Base-by-base conservation (phyloP, 2,888 invertebrate species). In the Heliconius hortense region DNA sequence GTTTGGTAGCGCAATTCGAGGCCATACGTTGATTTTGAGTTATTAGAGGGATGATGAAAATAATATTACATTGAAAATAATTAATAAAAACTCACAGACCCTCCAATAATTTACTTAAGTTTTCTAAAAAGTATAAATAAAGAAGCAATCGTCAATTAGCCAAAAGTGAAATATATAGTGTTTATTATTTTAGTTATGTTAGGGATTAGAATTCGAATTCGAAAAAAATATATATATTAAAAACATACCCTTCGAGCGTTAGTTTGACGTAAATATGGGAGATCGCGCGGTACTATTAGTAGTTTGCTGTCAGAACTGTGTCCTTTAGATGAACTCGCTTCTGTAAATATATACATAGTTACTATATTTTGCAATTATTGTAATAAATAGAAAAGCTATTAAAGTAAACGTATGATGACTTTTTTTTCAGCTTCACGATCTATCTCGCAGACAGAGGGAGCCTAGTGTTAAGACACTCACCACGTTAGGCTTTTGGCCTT, bases 221-320 rank as follows among this genome's bases (percentile, higher is more conserved):
- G 4, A 18, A 18, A 18, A 48, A 18, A 18, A 48, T 2, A 48
- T 24, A 59, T 59, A 24, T 28, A 26, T n/a, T 56, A n/a, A 11
- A 69, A 69, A 56, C 87, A 86, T 84, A 93, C 94, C 89, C 94
- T 90, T 86, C 94, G 85, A 73, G 94, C 94, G 94, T 94, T 93
- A 90, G 94, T 94, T 87, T 94, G 94, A 84, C 94, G 91, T 87
- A 94, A 87, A 83, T 94, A 94, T 59, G 94, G 94, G 77, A 94
- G 91, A 83, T 94, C 93, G 79, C 93, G 89, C 7, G 93, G 93
- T 77, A 94, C 93, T 73, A 93, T 94, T 73, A 93, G 86, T 80
- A 93, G 88, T 84, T 94, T 93, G 84, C 92, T 93, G 73, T 87
- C 82, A 75, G 90, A 84, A 81, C 84, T 86, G 77, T 89, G 87